Evolutionary conservation across 2,888 invertebrate genomes (phyloP).

Genomic region (Parnassius mnemosyne): DNA sequence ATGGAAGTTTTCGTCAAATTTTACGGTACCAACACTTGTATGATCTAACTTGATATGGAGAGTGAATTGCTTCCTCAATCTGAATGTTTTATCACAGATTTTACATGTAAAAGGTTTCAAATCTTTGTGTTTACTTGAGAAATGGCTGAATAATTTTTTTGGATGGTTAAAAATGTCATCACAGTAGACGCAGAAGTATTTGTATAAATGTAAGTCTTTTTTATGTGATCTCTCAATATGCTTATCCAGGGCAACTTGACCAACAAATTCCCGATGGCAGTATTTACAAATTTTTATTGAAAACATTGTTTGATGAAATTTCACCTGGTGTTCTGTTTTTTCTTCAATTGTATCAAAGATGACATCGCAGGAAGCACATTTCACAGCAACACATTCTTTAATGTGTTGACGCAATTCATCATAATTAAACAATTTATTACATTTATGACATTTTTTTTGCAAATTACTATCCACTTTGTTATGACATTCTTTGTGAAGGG

Average conservation of each 20-base stretch:
- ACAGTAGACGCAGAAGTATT: constrained; percentile 59
- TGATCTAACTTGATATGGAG: constrained; percentile 66
- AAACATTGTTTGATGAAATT: constrained; percentile 45
- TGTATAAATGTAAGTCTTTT: constrained; percentile 51
- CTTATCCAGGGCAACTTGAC: constrained; percentile 43
- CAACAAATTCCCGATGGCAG: constrained; percentile 56
- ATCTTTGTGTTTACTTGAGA: constrained; percentile 51
- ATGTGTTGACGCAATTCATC: constrained; percentile 36
- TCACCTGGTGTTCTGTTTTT: constrained; percentile 47
- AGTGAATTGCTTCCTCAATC: constrained; percentile 56
- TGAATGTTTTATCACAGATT: constrained; percentile 57
- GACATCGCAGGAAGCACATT: constrained; percentile 47
- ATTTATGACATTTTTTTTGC: constrained; percentile 38
- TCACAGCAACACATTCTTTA: constrained; percentile 45
- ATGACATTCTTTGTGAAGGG: constrained; percentile 28
- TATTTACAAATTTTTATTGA: constrained; percentile 48
- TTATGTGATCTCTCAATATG: constrained; percentile 54
- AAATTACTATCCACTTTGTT: neutral
- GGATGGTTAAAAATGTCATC: constrained; percentile 58
- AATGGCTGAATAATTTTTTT: constrained; percentile 60
- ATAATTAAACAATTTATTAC: constrained; percentile 35
- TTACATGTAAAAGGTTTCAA: constrained; percentile 60
- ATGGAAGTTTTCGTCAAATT: constrained; percentile 63
- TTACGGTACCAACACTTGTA: constrained; percentile 57
- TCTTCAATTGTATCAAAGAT: constrained; percentile 44